A percentile compares a stretch with the other conserved stretches of the same genome.
These are phyloP conservation scores for Brachylomia viminalis DNA, from an alignment of 2,888 invertebrate genomes.

Conservation along the genomic window DNA sequence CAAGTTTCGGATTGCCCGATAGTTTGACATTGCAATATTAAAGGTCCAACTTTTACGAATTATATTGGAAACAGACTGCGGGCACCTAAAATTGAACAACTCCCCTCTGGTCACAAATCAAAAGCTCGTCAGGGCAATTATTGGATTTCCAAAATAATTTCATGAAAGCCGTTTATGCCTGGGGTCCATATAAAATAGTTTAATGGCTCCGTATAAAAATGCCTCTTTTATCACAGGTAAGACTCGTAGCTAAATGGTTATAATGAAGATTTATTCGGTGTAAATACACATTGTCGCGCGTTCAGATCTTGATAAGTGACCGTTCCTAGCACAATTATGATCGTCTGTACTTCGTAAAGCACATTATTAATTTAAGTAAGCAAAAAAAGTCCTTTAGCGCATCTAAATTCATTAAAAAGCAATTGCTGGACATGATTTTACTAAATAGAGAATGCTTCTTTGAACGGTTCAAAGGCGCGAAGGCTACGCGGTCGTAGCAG, in stretches of 20 bases:
- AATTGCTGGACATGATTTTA: background rate
- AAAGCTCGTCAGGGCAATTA: constrained; percentile 73
- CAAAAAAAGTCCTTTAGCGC: background rate
- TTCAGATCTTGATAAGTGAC: background rate
- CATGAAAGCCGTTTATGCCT: constrained; percentile 51
- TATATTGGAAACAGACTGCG: constrained; percentile 56
- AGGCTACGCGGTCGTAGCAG: constrained; percentile 39
- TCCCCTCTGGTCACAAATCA: constrained; percentile 69
- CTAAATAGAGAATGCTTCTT: background rate
- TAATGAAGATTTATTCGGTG: constrained; percentile 40
- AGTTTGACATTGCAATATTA: constrained; percentile 52
- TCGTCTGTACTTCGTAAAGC: background rate
- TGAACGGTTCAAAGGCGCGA: constrained; percentile 5
- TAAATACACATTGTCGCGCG: constrained; percentile 1
- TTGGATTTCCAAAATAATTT: constrained; percentile 73
- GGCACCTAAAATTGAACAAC: constrained; percentile 60
- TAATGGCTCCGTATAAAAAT: constrained; percentile 46
- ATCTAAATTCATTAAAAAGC: constrained; percentile 5
- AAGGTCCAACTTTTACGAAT: constrained; percentile 55
- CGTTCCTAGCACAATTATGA: background rate
- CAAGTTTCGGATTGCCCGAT: constrained; percentile 29
- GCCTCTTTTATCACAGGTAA: constrained; percentile 26
- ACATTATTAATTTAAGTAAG: background rate
- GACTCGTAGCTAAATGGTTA: constrained; percentile 6
- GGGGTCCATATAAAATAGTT: constrained; percentile 53